phyloP scores from a whole-genome alignment of 1,140 invertebrate genomes.

The Pseudomyrmex flavicornis region DNA sequence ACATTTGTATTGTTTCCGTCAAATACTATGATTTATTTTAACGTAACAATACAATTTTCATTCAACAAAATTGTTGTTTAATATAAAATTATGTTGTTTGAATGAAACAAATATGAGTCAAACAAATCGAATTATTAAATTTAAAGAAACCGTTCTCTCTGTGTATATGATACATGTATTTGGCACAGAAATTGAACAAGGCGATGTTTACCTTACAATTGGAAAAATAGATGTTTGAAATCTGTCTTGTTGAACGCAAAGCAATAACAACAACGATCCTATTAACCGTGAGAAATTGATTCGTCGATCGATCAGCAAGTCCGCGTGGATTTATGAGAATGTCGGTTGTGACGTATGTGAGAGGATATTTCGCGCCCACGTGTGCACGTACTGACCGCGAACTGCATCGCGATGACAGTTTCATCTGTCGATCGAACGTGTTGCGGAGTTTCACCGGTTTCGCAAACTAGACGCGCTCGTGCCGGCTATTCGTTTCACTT shows the following conservation, averaged over 20 bases:
- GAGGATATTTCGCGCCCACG: slow-evolving; percentile 46
- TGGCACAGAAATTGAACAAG: slow-evolving; percentile 9
- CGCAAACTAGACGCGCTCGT: slow-evolving; percentile 23
- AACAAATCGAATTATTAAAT: too few relatives aligned
- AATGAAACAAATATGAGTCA: too few relatives aligned
- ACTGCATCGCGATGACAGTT: slow-evolving; percentile 19
- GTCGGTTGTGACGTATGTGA: slow-evolving; percentile 6
- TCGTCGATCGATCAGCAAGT: slow-evolving; percentile 12
- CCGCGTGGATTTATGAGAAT: slow-evolving; percentile 10
- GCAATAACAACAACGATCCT: neutral
- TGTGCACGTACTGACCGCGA: neutral
- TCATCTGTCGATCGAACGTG: slow-evolving; percentile 35
- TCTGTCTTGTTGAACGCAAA: neutral
- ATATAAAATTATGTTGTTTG: too few relatives aligned
- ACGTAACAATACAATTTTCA: too few relatives aligned
- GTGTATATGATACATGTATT: too few relatives aligned
- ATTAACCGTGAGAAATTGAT: neutral
- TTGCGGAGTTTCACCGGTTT: slow-evolving; percentile 42
- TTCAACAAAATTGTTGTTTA: too few relatives aligned
- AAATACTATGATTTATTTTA: too few relatives aligned
- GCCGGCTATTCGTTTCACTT: slow-evolving; percentile 3
- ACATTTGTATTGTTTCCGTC: too few relatives aligned
- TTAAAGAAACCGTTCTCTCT: too few relatives aligned
- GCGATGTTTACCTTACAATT: neutral
- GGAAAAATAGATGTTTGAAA: neutral